Evolutionary conservation across 2,888 invertebrate species (phyloP).

Genomic region (Drosophila histrio): DNA sequence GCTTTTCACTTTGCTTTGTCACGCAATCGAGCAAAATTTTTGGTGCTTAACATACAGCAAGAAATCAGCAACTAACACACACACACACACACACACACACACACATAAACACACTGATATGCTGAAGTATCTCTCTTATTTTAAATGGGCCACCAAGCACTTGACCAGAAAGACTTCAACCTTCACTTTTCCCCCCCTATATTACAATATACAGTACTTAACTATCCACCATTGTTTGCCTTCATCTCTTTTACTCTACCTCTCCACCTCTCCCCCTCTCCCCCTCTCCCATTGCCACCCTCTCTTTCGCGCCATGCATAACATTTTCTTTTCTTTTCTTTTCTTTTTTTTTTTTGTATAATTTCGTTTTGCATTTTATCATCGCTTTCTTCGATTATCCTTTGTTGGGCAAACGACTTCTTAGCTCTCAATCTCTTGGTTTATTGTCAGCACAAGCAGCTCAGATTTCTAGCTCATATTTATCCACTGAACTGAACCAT

Average conservation of each 20-base stretch:
- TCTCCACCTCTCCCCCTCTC: background rate
- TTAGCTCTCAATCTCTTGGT: slow-evolving; percentile 13
- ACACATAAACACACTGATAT: background rate
- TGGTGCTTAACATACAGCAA: slow-evolving; percentile 60
- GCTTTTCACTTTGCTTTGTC: slow-evolving; percentile 71
- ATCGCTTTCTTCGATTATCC: slow-evolving; percentile 13
- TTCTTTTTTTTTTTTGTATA: background rate
- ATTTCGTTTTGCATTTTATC: slow-evolving; percentile 15
- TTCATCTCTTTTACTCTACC: background rate
- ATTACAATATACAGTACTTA: background rate
- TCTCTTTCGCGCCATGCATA: background rate
- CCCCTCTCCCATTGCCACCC: too few relatives aligned
- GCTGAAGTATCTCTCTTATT: slow-evolving; percentile 19
- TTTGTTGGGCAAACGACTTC: slow-evolving; percentile 10
- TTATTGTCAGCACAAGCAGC: slow-evolving; percentile 13
- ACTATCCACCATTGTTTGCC: slow-evolving; percentile 10
- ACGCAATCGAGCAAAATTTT: slow-evolving; percentile 70
- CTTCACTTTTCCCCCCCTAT: background rate
- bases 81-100: background rate
- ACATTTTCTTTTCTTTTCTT: background rate
- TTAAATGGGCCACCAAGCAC: slow-evolving; percentile 31
- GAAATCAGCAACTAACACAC: background rate
- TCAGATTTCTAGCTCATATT: slow-evolving; percentile 5
- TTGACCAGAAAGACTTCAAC: slow-evolving; percentile 30
- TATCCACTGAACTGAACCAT: slow-evolving; percentile 5